These are phyloP conservation scores for Sinosuthora webbiana DNA, from an alignment of 2,113 vertebrate genomes.

Conservation along the genomic window DNA sequence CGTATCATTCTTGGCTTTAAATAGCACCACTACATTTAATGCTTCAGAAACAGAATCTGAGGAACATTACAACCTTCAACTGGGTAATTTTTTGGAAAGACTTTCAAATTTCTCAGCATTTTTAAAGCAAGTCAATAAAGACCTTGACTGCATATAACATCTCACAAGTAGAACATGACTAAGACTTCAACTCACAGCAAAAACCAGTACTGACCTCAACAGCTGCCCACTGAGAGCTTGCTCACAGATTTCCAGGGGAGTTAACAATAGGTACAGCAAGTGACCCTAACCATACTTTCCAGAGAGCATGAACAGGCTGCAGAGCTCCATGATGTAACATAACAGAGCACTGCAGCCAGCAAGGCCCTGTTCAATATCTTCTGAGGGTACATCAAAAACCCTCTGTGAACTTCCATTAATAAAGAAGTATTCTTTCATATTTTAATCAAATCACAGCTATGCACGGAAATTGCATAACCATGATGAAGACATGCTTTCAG, in stretches of 20 bases:
- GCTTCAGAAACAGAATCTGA: background rate
- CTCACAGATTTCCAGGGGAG: background rate
- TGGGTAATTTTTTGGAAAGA: background rate
- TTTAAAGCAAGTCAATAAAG: background rate
- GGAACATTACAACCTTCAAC: background rate
- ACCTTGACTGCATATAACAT: background rate
- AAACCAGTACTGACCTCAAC: background rate
- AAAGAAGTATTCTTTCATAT: background rate
- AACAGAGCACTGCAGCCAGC: background rate
- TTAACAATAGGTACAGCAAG: background rate
- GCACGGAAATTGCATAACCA: background rate
- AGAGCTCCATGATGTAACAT: background rate
- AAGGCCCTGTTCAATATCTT: background rate
- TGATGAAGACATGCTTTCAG: background rate
- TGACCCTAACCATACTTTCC: background rate
- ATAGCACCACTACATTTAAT: constrained; percentile 36
- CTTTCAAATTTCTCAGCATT: background rate
- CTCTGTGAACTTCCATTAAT: background rate
- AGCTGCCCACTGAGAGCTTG: background rate
- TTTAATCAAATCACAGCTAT: background rate
- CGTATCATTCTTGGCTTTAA: constrained; percentile 57
- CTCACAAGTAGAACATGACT: background rate
- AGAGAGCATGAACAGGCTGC: background rate
- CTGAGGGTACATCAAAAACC: background rate
- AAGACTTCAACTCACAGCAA: background rate